Evolutionary conservation across 2,888 invertebrate species (phyloP).

Genomic region (Drosophila emarginata): DNA sequence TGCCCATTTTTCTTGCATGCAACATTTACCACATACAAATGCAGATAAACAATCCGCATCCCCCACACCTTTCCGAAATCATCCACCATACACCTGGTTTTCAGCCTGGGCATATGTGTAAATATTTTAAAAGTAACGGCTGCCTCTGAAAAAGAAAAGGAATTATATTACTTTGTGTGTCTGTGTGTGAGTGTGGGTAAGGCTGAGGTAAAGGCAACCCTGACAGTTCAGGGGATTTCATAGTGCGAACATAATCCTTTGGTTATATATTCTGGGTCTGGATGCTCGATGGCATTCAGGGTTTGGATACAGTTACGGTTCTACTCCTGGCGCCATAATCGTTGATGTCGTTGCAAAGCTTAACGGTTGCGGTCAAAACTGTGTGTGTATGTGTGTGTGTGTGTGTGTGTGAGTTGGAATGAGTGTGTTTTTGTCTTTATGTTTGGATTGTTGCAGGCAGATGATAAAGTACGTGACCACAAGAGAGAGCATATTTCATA

Average conservation of each 20-base stretch:
- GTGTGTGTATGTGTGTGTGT: neutral
- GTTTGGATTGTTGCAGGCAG: conserved; percentile 25
- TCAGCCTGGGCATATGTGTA: conserved; percentile 23
- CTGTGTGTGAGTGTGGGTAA: conserved; percentile 46
- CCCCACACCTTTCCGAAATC: neutral
- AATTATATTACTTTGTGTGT: conserved; percentile 21
- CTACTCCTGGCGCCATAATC: conserved; percentile 50
- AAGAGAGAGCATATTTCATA: conserved; percentile 13
- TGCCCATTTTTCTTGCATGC: conserved; percentile 3
- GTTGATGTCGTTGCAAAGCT: conserved; percentile 47
- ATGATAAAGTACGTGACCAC: conserved; percentile 19
- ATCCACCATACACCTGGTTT: neutral
- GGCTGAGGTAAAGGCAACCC: conserved; percentile 40
- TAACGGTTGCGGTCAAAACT: conserved; percentile 24
- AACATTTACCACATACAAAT: conserved; percentile 3
- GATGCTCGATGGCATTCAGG: conserved; percentile 22
- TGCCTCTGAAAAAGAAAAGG: conserved; percentile 35
- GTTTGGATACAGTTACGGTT: conserved; percentile 28
- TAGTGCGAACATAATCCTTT: conserved; percentile 64
- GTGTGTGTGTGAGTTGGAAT: neutral
- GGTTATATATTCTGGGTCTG: conserved; percentile 39
- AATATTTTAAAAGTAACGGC: conserved; percentile 39
- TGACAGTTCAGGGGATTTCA: conserved; percentile 63
- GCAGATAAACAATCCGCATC: neutral
- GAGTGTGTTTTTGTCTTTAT: neutral